A percentile compares a stretch with the other conserved stretches of the same genome.
phyloP scores from a whole-genome alignment of 2,797 vertebrate genomes.

The Sciaenops ocellatus region DNA sequence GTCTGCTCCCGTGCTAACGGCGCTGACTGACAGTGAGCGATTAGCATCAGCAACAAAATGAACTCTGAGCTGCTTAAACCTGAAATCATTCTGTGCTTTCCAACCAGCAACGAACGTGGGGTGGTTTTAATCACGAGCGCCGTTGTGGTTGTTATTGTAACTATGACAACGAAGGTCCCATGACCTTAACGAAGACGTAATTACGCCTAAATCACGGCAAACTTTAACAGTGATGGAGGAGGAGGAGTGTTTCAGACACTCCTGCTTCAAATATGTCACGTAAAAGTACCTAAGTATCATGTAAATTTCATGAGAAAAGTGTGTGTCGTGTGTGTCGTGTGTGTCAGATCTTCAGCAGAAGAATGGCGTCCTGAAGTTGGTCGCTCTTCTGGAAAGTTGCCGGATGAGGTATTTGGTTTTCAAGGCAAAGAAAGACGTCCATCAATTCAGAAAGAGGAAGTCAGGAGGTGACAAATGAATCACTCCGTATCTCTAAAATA shows the following conservation, averaged over 20 bases:
- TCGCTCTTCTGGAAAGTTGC: neutral
- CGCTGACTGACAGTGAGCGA: constrained; percentile 25
- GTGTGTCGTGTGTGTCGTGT: no score
- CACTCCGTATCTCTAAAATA: neutral
- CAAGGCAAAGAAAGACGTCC: neutral
- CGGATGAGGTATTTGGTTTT: neutral
- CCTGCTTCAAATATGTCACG: no score
- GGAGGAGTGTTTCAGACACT: no score
- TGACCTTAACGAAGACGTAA: neutral
- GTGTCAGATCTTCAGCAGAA: no score
- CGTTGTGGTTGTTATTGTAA: neutral
- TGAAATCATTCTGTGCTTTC: neutral
- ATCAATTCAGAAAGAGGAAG: constrained; percentile 3
- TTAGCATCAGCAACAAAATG: constrained; percentile 21
- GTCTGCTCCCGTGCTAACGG: neutral
- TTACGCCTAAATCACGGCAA: no score
- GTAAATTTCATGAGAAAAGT: no score
- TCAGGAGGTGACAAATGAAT: constrained; percentile 10
- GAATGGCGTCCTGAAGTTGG: neutral
- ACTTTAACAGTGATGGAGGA: no score
- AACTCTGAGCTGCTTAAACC: neutral
- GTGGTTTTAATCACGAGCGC: no score
- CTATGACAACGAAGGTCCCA: neutral
- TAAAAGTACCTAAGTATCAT: no score
- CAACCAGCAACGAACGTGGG: neutral